Evolutionary conservation across 2,888 invertebrate genomes (phyloP).

Genomic region (Drosophila paracracens): DNA sequence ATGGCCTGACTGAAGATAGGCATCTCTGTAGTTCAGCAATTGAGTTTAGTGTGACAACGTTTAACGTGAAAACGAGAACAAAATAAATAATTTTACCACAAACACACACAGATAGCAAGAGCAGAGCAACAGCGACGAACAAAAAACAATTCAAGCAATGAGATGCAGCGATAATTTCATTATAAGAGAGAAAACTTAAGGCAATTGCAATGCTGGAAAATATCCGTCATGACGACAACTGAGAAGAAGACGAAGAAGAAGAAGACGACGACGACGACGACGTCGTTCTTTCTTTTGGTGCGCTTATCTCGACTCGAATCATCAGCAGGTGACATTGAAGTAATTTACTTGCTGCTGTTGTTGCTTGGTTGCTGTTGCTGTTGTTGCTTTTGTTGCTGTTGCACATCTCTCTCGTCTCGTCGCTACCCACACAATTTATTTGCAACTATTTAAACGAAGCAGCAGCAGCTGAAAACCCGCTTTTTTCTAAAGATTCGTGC

Average conservation of each 20-base stretch:
- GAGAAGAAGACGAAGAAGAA: constrained; percentile 18
- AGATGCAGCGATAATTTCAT: constrained; percentile 79
- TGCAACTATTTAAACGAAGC: constrained; percentile 76
- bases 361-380: constrained; percentile 41
- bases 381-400: constrained; percentile 31
- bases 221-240: constrained; percentile 54
- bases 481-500: constrained; percentile 56
- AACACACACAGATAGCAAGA: constrained; percentile 52
- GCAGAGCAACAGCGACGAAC: constrained; percentile 14
- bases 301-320: constrained; percentile 76
- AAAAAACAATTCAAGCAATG: constrained; percentile 63
- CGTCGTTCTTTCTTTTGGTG: constrained; percentile 62
- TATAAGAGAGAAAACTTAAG: constrained; percentile 76
- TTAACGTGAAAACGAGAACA: constrained; percentile 79
- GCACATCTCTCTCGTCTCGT: constrained; percentile 52
- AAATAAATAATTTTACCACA: constrained; percentile 76
- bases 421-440: constrained; percentile 78
- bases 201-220: constrained; percentile 56
- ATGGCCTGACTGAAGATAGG: constrained; percentile 49
- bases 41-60: constrained; percentile 79
- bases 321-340: constrained; percentile 81
- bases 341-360: constrained; percentile 76
- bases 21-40: constrained; percentile 64
- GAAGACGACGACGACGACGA: constrained; percentile 16
- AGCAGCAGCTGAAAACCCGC: constrained; percentile 26